These are phyloP conservation scores for Dysdera silvatica DNA, from an alignment of 1,140 invertebrate genomes.

Conservation along the genomic window DNA sequence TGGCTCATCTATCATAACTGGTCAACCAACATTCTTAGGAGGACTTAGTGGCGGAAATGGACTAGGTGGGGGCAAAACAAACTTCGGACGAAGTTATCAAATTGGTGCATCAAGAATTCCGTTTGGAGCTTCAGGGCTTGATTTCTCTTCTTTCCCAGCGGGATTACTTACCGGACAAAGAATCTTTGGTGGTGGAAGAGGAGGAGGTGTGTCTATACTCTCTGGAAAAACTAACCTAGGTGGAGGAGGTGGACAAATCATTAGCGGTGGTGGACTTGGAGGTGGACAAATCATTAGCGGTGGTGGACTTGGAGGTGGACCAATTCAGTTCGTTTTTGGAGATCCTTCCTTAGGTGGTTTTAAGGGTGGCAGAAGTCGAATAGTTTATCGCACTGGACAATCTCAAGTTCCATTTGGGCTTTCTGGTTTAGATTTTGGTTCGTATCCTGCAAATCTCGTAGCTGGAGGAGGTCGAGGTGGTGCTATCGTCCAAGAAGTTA, in stretches of 20 bases:
- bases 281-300: conserved; percentile 11
- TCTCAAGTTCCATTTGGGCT: conserved; percentile 16
- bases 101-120: too few relatives aligned
- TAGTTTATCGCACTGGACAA: conserved; percentile 10
- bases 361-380: conserved; percentile 4
- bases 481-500: too few relatives aligned
- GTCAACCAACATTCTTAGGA: too few relatives aligned
- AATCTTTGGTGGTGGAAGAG: conserved; percentile 1
- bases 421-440: conserved; percentile 20
- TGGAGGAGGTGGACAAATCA: conserved; percentile 16
- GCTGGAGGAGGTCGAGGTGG: neutral
- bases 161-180: too few relatives aligned
- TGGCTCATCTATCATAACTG: too few relatives aligned
- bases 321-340: neutral
- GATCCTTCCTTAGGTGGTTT: too few relatives aligned
- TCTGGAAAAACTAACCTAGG: conserved; percentile 6
- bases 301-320: conserved; percentile 12
- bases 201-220: neutral
- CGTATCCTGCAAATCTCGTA: conserved; percentile 12
- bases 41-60: too few relatives aligned
- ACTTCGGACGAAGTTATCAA: too few relatives aligned
- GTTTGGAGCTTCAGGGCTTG: too few relatives aligned
- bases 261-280: neutral
- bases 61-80: too few relatives aligned
- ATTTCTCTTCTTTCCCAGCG: too few relatives aligned